Conservation (phyloP, 2,888 invertebrate species). For the Myathropa florea region DNA sequence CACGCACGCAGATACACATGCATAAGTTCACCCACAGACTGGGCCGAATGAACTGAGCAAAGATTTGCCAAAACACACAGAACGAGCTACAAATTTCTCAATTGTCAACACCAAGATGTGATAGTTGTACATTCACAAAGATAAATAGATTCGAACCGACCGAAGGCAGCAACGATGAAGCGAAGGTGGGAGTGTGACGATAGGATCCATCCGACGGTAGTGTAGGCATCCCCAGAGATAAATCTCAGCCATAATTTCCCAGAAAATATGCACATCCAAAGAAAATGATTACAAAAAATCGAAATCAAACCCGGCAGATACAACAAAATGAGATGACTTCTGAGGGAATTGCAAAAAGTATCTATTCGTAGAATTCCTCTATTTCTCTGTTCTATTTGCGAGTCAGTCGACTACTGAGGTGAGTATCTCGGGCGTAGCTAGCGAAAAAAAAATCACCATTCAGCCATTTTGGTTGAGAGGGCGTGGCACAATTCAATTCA, state of each 20-base stretch:
- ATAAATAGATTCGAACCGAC: slow-evolving; percentile 45
- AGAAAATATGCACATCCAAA: neutral
- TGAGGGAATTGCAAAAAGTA: slow-evolving; percentile 18
- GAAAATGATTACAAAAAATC: slow-evolving; percentile 1
- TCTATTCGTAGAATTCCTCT: slow-evolving; percentile 21
- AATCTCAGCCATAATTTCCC: neutral
- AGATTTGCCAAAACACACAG: neutral
- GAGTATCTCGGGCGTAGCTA: slow-evolving; percentile 37
- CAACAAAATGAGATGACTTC: neutral
- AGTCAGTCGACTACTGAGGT: slow-evolving; percentile 62
- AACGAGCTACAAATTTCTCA: slow-evolving; percentile 80
- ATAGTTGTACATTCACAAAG: slow-evolving; percentile 64
- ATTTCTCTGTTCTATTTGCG: slow-evolving; percentile 43
- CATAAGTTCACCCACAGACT: no score
- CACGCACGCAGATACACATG: neutral
- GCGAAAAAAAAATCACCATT: slow-evolving; percentile 55
- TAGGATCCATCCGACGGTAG: slow-evolving; percentile 36
- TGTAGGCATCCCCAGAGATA: neutral
- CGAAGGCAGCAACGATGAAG: neutral
- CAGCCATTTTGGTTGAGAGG: slow-evolving; percentile 67
- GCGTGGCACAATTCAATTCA: slow-evolving; percentile 56
- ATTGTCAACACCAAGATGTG: slow-evolving; percentile 79
- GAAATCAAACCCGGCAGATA: neutral
- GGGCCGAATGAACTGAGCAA: neutral
- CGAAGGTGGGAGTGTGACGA: slow-evolving; percentile 18